Evolutionary conservation across 2,888 invertebrate genomes (phyloP).

Genomic region (Tachina grossa): DNA sequence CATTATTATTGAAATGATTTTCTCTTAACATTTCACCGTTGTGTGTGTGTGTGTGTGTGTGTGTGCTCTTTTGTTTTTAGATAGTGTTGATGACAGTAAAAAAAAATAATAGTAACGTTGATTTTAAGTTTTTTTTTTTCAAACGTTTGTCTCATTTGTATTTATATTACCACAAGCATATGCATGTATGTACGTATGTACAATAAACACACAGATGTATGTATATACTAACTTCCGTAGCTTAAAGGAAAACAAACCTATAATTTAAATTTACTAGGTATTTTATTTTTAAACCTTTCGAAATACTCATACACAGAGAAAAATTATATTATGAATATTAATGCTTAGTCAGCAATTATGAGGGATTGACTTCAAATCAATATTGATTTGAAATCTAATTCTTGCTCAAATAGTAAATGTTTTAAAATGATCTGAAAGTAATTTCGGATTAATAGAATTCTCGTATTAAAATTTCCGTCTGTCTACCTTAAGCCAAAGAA

Average conservation of each 20-base stretch:
- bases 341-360: no score
- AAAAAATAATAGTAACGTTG: slow-evolving; percentile 40
- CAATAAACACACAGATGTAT: slow-evolving; percentile 7
- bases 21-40: slow-evolving; percentile 52
- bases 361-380: no score
- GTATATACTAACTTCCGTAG: slow-evolving; percentile 61
- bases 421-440: no score
- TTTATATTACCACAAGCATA: no score
- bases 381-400: no score
- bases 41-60: not conserved
- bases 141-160: slow-evolving; percentile 28
- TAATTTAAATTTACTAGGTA: slow-evolving; percentile 10
- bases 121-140: slow-evolving; percentile 23
- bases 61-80: slow-evolving; percentile 38
- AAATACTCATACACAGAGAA: not conserved
- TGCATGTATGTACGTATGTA: no score
- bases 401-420: no score
- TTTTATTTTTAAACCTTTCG: slow-evolving; percentile 18
- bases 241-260: slow-evolving; percentile 47
- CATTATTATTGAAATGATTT: slow-evolving; percentile 54
- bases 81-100: slow-evolving; percentile 32
- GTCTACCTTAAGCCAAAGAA: no score
- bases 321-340: no score
- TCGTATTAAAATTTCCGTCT: no score
- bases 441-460: no score